Evolutionary conservation across 1,140 invertebrate species (phyloP).

Genomic region (Drosophila hydei): DNA sequence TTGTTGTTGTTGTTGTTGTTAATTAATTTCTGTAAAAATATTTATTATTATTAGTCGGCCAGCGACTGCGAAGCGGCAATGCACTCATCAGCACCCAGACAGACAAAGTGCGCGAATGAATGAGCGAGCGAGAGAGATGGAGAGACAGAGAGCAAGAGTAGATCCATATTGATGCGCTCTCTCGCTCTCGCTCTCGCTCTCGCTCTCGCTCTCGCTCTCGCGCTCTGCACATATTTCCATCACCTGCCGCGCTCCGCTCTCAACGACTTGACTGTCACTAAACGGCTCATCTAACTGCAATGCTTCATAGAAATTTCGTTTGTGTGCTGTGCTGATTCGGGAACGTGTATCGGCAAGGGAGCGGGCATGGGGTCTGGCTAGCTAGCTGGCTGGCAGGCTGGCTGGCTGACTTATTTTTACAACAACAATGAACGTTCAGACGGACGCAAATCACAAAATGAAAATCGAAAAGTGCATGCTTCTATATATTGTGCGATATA

Average conservation of each 20-base stretch:
- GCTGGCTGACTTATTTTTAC: slow-evolving; percentile 71
- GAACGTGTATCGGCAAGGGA: slow-evolving; percentile 26
- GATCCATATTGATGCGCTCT: slow-evolving; percentile 23
- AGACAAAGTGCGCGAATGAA: not conserved
- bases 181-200: slow-evolving; percentile 6
- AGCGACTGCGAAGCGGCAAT: slow-evolving; percentile 58
- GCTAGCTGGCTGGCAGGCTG: slow-evolving; percentile 33
- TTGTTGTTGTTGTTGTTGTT: slow-evolving; percentile 57
- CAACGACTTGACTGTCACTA: slow-evolving; percentile 78
- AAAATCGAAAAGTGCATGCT: slow-evolving; percentile 77
- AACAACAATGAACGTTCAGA: slow-evolving; percentile 66
- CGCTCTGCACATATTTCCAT: not conserved
- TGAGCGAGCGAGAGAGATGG: slow-evolving; percentile 5
- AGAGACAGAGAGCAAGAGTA: slow-evolving; percentile 7
- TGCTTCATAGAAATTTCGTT: slow-evolving; percentile 82
- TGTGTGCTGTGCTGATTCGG: slow-evolving; percentile 37
- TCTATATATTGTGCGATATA: slow-evolving; percentile 55
- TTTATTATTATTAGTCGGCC: slow-evolving; percentile 78
- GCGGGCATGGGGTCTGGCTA: slow-evolving; percentile 8
- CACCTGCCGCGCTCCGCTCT: slow-evolving; percentile 15
- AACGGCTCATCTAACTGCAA: slow-evolving; percentile 83
- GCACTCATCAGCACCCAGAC: slow-evolving; percentile 43
- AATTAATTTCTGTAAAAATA: slow-evolving; percentile 80
- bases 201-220: not conserved
- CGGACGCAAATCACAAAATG: slow-evolving; percentile 73